phyloP scores from a whole-genome alignment of 2,888 invertebrate species.

The Cephus rjabovi region DNA sequence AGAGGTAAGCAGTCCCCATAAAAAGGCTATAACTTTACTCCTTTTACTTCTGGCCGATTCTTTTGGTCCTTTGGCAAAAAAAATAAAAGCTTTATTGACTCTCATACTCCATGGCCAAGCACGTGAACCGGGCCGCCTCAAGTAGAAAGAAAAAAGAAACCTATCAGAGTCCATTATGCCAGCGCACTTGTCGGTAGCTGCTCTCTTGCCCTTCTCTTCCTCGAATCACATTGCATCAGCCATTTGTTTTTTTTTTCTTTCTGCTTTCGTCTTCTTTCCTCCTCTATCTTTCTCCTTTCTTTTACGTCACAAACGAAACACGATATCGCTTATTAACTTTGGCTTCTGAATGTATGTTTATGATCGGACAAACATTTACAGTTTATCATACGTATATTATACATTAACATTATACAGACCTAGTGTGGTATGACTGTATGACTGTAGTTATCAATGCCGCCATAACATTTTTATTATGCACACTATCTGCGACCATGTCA shows the following conservation, averaged over 20 bases:
- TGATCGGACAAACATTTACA: neutral
- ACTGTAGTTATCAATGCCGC: neutral
- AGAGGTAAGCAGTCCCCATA: neutral
- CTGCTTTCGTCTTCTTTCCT: slow-evolving; percentile 13
- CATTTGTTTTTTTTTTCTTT: slow-evolving; percentile 21
- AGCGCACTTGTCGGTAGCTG: slow-evolving; percentile 41
- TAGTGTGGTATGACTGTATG: neutral
- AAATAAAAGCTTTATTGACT: slow-evolving; percentile 40
- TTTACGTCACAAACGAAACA: slow-evolving; percentile 20
- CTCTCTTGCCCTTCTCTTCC: slow-evolving; percentile 30
- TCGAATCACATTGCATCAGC: slow-evolving; percentile 45
- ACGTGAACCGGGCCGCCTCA: slow-evolving; percentile 10
- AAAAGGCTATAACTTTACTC: neutral
- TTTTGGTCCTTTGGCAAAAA: slow-evolving; percentile 4
- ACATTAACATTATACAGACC: neutral
- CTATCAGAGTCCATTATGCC: slow-evolving; percentile 38
- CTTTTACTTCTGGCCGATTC: neutral
- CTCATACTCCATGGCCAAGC: slow-evolving; percentile 31
- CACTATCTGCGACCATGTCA: neutral
- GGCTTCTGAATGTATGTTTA: neutral
- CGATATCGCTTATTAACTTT: neutral
- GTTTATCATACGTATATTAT: neutral
- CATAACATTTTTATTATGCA: neutral
- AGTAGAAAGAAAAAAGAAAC: slow-evolving; percentile 14
- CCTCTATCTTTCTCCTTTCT: slow-evolving; percentile 15